Percentiles rank a stretch among this genome's conserved stretches.
phyloP scores from a whole-genome alignment of 2,797 vertebrate species.

The Macroramphosus scolopax region DNA sequence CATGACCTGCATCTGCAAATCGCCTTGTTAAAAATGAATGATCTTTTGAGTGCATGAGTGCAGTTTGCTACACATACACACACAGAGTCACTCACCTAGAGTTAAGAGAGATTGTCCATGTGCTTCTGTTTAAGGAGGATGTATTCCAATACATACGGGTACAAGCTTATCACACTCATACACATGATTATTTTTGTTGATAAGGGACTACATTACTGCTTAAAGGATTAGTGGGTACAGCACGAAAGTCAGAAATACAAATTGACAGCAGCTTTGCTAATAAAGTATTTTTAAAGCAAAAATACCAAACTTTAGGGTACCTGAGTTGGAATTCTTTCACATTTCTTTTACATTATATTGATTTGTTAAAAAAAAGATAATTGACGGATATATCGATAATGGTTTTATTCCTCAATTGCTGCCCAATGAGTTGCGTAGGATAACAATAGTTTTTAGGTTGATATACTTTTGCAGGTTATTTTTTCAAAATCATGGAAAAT shows the following conservation, averaged over 20 bases:
- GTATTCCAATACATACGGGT: slow-evolving; percentile 17
- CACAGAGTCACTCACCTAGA: slow-evolving; percentile 12
- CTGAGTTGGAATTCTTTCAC: no score
- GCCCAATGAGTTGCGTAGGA: no score
- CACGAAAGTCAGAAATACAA: not conserved
- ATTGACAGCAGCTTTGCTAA: not conserved
- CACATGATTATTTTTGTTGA: no score
- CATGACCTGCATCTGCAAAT: slow-evolving; percentile 66
- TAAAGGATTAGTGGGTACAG: not conserved
- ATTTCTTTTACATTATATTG: no score
- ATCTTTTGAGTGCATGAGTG: slow-evolving; percentile 56
- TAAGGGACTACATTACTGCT: not conserved
- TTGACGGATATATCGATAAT: no score
- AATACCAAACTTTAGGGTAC: not conserved
- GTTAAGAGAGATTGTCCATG: slow-evolving; percentile 26
- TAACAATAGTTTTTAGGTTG: not conserved
- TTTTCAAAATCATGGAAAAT: not conserved
- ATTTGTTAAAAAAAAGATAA: no score
- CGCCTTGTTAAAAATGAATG: slow-evolving; percentile 73
- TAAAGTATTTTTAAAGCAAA: not conserved
- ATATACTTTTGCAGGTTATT: not conserved
- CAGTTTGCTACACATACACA: slow-evolving; percentile 18
- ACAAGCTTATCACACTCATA: slow-evolving; percentile 4
- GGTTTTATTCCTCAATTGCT: no score
- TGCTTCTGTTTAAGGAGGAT: slow-evolving; percentile 15